Percentiles rank a stretch among this genome's conserved stretches.
These are phyloP conservation scores for Melanargia galathea DNA, from an alignment of 2,888 invertebrate genomes.

Conservation along the genomic window DNA sequence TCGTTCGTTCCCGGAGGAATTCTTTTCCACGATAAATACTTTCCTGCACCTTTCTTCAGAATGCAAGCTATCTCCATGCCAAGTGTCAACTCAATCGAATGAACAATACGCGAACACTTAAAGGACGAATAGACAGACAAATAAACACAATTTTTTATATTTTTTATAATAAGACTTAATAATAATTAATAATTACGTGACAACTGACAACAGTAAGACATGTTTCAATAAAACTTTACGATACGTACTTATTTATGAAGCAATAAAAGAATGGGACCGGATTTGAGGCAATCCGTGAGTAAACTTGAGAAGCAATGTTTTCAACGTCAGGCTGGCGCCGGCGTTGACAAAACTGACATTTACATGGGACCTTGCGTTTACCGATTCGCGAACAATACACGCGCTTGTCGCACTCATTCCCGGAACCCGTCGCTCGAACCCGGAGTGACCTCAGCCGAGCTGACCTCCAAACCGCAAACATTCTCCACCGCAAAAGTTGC, in stretches of 20 bases:
- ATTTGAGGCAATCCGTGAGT: conserved; percentile 44
- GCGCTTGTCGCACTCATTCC: conserved; percentile 74
- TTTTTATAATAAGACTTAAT: no score
- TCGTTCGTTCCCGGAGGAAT: no score
- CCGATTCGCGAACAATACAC: conserved; percentile 64
- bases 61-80: no score
- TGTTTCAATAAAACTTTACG: conserved; percentile 28
- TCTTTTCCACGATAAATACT: no score
- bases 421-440: conserved; percentile 63
- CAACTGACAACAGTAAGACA: conserved; percentile 22
- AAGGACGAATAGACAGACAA: no score
- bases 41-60: no score
- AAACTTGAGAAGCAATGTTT: conserved; percentile 42
- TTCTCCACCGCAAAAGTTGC: conserved; percentile 41
- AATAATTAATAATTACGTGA: conserved; percentile 25
- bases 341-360: conserved; percentile 72
- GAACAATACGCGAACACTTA: no score
- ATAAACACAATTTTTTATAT: neutral
- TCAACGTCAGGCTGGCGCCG: conserved; percentile 58
- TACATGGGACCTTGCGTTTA: conserved; percentile 65
- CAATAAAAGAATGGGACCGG: conserved; percentile 40
- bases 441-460: conserved; percentile 61
- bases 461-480: conserved; percentile 55
- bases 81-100: no score
- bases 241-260: conserved; percentile 30